phyloP scores from a whole-genome alignment of 2,113 vertebrate species.

The Cettia cetti region DNA sequence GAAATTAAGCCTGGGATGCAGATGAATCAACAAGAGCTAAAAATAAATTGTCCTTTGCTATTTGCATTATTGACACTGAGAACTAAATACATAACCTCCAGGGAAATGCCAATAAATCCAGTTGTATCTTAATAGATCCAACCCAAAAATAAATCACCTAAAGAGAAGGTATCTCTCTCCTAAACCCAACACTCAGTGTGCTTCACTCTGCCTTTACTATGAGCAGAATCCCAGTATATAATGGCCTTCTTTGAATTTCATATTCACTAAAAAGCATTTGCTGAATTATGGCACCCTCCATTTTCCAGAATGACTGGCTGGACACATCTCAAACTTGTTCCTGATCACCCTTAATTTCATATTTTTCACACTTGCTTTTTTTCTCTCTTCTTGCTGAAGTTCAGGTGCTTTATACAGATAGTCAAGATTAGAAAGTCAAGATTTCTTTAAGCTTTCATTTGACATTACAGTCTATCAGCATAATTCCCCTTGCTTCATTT shows the following conservation, averaged over 20 bases:
- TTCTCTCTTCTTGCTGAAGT: background rate
- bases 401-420: background rate
- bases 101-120: background rate
- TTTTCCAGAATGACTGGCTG: background rate
- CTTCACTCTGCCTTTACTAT: background rate
- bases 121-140: background rate
- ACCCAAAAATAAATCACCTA: background rate
- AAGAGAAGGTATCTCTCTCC: background rate
- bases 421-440: background rate
- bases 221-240: background rate
- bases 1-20: background rate
- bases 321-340: background rate
- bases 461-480: background rate
- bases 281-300: slow-evolving; percentile 3
- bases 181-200: background rate
- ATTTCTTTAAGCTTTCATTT: background rate
- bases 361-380: background rate
- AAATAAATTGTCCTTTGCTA: background rate
- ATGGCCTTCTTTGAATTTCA: slow-evolving; percentile 3
- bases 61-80: slow-evolving; percentile 30
- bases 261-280: slow-evolving; percentile 25
- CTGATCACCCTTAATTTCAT: background rate
- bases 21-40: background rate
- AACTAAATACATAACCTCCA: slow-evolving; percentile 5
- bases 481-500: background rate